Evolutionary conservation across 2,888 invertebrate genomes (phyloP).

Genomic region (Oscheius sp.): DNA sequence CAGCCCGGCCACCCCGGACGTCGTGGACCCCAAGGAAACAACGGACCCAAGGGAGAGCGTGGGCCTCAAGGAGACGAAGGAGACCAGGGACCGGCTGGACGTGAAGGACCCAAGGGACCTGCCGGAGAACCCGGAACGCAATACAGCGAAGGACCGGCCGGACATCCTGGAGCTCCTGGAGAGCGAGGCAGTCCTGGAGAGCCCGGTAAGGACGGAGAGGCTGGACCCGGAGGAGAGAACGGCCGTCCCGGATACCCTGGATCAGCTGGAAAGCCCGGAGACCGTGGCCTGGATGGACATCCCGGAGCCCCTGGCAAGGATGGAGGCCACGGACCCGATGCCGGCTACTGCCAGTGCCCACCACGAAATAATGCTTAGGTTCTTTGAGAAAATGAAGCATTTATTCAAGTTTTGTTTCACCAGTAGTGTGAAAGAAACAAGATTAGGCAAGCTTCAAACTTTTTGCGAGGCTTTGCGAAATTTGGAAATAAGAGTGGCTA

Average conservation of each 20-base stretch:
- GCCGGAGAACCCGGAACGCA: slow-evolving; percentile 56
- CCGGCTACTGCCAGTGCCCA: slow-evolving; percentile 34
- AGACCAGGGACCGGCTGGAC: slow-evolving; percentile 52
- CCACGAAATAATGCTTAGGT: slow-evolving; percentile 3
- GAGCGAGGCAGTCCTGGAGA: slow-evolving; percentile 27
- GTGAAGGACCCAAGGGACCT: slow-evolving; percentile 55
- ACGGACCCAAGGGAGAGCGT: slow-evolving; percentile 60
- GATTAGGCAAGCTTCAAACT: too few species aligned
- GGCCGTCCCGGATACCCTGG: slow-evolving; percentile 50
- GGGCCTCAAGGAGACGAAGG: slow-evolving; percentile 56
- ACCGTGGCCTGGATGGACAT: slow-evolving; percentile 46
- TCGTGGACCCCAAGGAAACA: slow-evolving; percentile 55
- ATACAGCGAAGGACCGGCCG: slow-evolving; percentile 45
- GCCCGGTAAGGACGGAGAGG: slow-evolving; percentile 28
- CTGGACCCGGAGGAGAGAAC: slow-evolving; percentile 31
- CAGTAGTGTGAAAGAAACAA: too few species aligned
- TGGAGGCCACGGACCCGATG: slow-evolving; percentile 48
- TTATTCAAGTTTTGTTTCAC: too few species aligned
- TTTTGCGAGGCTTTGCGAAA: too few species aligned
- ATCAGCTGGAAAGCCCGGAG: slow-evolving; percentile 46
- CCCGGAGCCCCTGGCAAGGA: slow-evolving; percentile 45
- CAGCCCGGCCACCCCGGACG: slow-evolving; percentile 56
- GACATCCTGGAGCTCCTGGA: slow-evolving; percentile 50
- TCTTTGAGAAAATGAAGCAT: too few species aligned
- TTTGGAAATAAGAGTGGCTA: too few species aligned